Base-by-base conservation (phyloP, 2,888 invertebrate genomes). In the Amphipoea oculea region DNA sequence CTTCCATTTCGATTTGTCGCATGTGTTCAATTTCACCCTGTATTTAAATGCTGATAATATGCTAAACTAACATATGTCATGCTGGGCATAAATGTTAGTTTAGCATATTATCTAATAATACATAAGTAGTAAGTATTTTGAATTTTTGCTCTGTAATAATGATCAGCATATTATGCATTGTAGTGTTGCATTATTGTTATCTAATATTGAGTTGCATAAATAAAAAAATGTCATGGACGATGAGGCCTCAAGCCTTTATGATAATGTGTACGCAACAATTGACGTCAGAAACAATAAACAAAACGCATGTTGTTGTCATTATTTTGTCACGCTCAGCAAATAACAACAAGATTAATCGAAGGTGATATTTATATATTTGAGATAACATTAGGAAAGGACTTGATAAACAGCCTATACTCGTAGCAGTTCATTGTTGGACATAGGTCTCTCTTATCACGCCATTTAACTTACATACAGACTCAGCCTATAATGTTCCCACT, bases 271-370 rank as follows among this genome's bases (percentile, higher is more conserved):
- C 29, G 40, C 62, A 84, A 80, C 65, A 48, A 66, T 63, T 78
- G 73, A 84, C 81, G 74, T 83, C 81, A 62, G n/a, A 42, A 45
- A 67, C n/a, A 76, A 71, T 57, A 57, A 74, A 70, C 57, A 75
- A 68, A 76, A 75, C n/a, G 40, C 29, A 65, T 48, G 9, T 14
- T 72, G 67, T 63, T 65, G 12, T 23, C 12, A 65, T 66, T 36
- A 54, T 68, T 71, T 71, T 17, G 60, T 81, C 74, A 77, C 57
- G 72, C 6, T 62, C 20, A 14, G n/a, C 36, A 77, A 77, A 68
- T 42, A 51, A 36, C 4, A 69, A 9, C n/a, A 73, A 62, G 29
- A 60, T 51, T 67, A n/a, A n/a, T 42, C n/a, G 29, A 29, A 62
- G n/a, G 12, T 57, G 54, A 54, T 54, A 23, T 54, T 5, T 51